These are phyloP conservation scores for Pelecanoides urinatrix DNA, from an alignment of 2,113 vertebrate genomes.

Conservation along the genomic window DNA sequence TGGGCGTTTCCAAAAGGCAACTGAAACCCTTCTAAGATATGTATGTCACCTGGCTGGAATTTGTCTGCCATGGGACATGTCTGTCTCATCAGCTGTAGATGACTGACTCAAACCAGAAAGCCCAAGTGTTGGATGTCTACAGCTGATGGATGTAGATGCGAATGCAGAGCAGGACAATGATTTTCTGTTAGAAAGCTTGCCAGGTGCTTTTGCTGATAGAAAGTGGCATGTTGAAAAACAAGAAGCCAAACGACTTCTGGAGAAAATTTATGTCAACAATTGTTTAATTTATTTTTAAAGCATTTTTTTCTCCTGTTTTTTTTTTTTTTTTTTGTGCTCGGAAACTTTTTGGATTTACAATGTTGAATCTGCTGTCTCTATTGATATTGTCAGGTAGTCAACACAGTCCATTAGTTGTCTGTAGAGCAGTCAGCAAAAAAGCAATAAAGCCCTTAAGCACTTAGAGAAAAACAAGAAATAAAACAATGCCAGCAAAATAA, in stretches of 20 bases:
- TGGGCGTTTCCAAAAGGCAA: not conserved
- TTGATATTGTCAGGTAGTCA: not conserved
- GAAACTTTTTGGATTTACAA: not conserved
- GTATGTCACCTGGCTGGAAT: not conserved
- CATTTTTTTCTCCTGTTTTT: too few relatives aligned
- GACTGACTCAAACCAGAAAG: not conserved
- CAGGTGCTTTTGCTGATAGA: not conserved
- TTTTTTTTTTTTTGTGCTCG: too few relatives aligned
- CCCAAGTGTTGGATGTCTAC: not conserved
- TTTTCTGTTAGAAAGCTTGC: not conserved
- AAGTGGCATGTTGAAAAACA: not conserved
- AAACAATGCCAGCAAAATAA: not conserved
- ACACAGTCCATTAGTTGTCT: not conserved
- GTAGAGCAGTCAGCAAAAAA: not conserved
- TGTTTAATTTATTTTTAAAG: too few relatives aligned
- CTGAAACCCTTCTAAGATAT: not conserved
- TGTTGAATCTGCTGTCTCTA: not conserved
- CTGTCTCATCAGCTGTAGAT: not conserved
- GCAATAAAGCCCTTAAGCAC: not conserved
- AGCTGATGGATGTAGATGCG: rapidly evolving
- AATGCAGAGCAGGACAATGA: not conserved
- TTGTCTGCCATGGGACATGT: not conserved
- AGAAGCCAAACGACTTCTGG: not conserved
- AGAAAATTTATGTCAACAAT: not conserved
- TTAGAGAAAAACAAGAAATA: not conserved